These are phyloP conservation scores for Lepus europaeus DNA, from an alignment of 2,113 vertebrate species.

Conservation along the genomic window DNA sequence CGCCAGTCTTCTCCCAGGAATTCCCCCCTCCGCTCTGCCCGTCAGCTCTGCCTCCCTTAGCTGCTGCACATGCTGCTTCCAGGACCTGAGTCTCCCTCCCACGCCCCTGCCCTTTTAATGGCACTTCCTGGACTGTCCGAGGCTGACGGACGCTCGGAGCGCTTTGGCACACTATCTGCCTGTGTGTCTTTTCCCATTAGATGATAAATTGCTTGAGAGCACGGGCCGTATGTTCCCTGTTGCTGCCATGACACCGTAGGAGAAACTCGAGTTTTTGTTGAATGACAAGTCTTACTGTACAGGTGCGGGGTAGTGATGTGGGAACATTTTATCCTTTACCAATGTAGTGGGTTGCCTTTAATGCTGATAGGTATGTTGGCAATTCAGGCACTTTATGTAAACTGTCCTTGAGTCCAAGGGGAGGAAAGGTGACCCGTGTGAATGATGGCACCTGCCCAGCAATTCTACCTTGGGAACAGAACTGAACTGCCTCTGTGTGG, in stretches of 20 bases:
- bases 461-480: slow-evolving; percentile 74
- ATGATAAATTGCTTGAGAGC: slow-evolving; percentile 32
- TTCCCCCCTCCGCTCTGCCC: background rate
- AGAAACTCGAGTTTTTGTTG: slow-evolving; percentile 41
- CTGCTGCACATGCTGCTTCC: background rate
- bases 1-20: background rate
- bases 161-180: background rate
- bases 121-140: slow-evolving; percentile 16
- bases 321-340: slow-evolving; percentile 39
- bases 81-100: background rate
- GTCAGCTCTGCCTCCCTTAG: background rate
- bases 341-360: slow-evolving; percentile 14
- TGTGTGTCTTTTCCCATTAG: slow-evolving; percentile 33
- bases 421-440: slow-evolving; percentile 77
- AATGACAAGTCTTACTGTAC: slow-evolving; percentile 4
- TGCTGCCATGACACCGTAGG: background rate
- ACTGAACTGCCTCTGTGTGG: slow-evolving; percentile 60
- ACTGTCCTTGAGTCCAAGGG: slow-evolving; percentile 73
- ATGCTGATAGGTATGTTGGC: slow-evolving; percentile 59
- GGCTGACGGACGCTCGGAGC: background rate
- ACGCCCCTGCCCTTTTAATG: background rate
- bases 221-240: slow-evolving; percentile 19
- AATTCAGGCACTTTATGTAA: slow-evolving; percentile 73
- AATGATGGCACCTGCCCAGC: slow-evolving; percentile 76
- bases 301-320: background rate